Evolutionary conservation across 2,113 vertebrate genomes (phyloP), one percentile per base, ranked within the genome.

Genomic region (Semicossyphus pulcher): DNA sequence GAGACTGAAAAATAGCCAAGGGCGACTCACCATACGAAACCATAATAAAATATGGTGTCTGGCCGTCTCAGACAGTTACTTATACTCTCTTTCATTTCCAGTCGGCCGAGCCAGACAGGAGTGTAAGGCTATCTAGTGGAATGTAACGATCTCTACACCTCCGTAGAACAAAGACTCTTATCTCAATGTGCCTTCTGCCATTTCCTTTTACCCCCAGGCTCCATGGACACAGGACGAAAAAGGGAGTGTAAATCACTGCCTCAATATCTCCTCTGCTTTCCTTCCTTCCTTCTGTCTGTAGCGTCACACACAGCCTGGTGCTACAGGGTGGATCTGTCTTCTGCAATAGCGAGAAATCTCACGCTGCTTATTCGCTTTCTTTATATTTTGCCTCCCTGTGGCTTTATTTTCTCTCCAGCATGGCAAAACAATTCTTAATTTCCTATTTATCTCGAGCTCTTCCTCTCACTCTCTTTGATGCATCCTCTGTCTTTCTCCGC

Each of bases 121-220:
- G 62, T 80, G 83, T 83, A 84, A 88, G 75, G 85, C 83, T 86
- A 87, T 91, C 85, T 85, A 16, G 69, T 79, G 87, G 78, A 92
- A 90, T 91, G 92, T 90, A 86, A 86, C 69, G 36, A 90, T 92
- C 89, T 89, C 72, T 83, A 81, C 88, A 88, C 88, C 91, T 89
- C 87, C 18, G 7, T 34, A 78, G 83, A 93, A 89, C 90, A 87
- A 83, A 88, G 88, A 80, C 74, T 77, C 84, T 92, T 93, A 90
- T 92, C 90, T 90, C 34, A 45, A 42, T 64, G 64, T 79, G 80
- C 77, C 86, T 90, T 86, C 86, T 87, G 85, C 82, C 85, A 86
- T 89, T 91, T 92, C 87, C 88, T 90, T 44, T 84, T 79, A 41
- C 88, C 90, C 85, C 36, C 67, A 51, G 85, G 90, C 67, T 81